Percentiles rank a stretch among this genome's conserved stretches.
Conservation (phyloP, 2,113 vertebrate species). For the Paralichthys olivaceus region DNA sequence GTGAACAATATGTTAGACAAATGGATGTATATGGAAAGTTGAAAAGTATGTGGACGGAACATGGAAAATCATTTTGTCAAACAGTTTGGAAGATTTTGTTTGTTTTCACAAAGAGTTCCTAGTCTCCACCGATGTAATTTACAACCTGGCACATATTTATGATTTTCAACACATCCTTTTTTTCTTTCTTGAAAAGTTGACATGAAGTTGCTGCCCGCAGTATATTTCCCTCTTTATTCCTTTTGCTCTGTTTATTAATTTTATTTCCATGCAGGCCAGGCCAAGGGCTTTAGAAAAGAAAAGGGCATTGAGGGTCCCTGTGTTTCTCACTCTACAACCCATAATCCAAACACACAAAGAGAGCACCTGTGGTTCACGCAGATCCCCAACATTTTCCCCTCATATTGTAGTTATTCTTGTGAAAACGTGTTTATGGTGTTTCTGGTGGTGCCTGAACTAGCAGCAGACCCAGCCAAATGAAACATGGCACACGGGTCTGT, state of each 20-base stretch:
- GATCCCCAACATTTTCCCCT: slow-evolving; percentile 36
- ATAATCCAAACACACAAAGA: slow-evolving; percentile 20
- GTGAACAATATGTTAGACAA: slow-evolving; percentile 27
- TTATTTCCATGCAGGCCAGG: slow-evolving; percentile 15
- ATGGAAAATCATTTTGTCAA: slow-evolving; percentile 35
- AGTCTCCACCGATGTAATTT: slow-evolving; percentile 61
- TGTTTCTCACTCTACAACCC: slow-evolving; percentile 11
- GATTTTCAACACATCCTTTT: slow-evolving; percentile 28
- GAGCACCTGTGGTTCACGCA: slow-evolving; percentile 16
- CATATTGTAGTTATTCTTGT: slow-evolving; percentile 56
- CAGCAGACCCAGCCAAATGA: slow-evolving; percentile 55
- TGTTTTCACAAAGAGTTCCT: slow-evolving; percentile 52
- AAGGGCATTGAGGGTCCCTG: slow-evolving; percentile 1
- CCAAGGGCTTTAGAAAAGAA: slow-evolving; percentile 14
- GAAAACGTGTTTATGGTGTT: slow-evolving; percentile 53
- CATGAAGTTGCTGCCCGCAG: slow-evolving; percentile 16
- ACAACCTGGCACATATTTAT: slow-evolving; percentile 45
- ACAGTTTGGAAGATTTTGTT: slow-evolving; percentile 40
- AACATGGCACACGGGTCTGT: slow-evolving; percentile 49
- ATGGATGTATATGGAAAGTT: slow-evolving; percentile 50
- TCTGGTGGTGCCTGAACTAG: slow-evolving; percentile 34
- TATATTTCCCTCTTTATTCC: slow-evolving; percentile 37
- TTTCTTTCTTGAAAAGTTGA: slow-evolving; percentile 27
- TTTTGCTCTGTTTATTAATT: slow-evolving; percentile 56
- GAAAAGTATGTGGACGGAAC: slow-evolving; percentile 32